Conservation (phyloP, 2,113 vertebrate species). For the Peromyscus leucopus region DNA sequence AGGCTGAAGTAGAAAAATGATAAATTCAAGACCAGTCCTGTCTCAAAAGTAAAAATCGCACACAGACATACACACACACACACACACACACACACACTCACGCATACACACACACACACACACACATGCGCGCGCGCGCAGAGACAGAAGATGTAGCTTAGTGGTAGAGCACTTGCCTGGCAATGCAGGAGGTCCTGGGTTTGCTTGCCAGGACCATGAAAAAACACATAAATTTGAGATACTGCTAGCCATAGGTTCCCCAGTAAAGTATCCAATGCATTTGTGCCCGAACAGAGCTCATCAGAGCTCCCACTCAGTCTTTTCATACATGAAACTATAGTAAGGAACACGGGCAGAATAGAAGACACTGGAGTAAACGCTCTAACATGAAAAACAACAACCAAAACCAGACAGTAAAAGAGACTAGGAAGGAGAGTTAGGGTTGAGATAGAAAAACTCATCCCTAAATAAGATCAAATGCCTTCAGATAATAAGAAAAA, state of each 20-base stretch:
- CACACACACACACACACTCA: neutral
- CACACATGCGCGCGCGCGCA: neutral
- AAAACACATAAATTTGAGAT: neutral
- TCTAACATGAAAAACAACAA: neutral
- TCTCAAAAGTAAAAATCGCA: neutral
- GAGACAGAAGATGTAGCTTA: neutral
- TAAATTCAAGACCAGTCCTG: neutral
- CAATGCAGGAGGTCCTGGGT: neutral
- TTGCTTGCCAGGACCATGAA: neutral
- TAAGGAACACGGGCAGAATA: neutral
- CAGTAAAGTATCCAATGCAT: neutral
- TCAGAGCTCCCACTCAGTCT: neutral
- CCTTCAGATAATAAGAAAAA: neutral
- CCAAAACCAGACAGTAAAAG: neutral
- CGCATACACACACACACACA: too few relatives aligned
- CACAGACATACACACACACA: too few relatives aligned
- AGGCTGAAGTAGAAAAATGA: neutral
- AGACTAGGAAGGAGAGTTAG: neutral
- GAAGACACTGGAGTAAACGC: neutral
- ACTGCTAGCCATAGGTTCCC: neutral
- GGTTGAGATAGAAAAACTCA: neutral
- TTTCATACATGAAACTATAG: neutral
- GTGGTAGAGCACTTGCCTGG: neutral
- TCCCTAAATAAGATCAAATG: constrained; percentile 4
- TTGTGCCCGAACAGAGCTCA: neutral